Evolutionary conservation across 1,140 invertebrate genomes (phyloP), one percentile per base, ranked within the genome.

Genomic region (Agrypnia vestita): DNA sequence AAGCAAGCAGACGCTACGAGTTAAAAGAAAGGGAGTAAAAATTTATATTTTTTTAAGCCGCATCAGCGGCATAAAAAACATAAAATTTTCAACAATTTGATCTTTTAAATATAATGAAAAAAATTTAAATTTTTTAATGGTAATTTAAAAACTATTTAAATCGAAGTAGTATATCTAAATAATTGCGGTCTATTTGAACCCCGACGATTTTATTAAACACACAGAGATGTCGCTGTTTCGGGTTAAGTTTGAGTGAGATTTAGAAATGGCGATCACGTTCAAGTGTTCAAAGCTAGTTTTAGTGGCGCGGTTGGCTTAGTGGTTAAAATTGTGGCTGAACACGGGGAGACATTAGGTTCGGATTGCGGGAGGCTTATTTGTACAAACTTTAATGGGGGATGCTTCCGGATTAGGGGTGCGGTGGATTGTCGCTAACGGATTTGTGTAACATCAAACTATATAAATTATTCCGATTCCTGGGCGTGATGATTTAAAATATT

Each of bases 281-380:
- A 49, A 71, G 67, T 49, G 67, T 49, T 9, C 47, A 61, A 80
- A 76, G 62, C 73, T 61, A 80, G 78, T 49, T 76, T 80, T 53
- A 69, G 78, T 76, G 46, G 12, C n/a, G n/a, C 53, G 78, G 61
- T 67, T 61, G 72, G 78, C 78, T 80, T 80, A 80, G 62, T 71
- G 78, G 61, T 67, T 55, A 80, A 76, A 76, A 55, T 75, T 46
- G 72, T 67, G 78, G 78, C 56, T 67, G 51, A 67, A 80, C 73
- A 69, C 73, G 59, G 51, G 64, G 44, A 67, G 56, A 71, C 46
- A 72, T 61, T 56, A 55, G 73, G 59, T 53, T 19, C 15, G 67
- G 67, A 71, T 64, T 64, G 21, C 35, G 61, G 61, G 25, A 9
- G 61, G 21, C 61, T 64, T 64, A 64, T 43, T 64, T 44, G 61